These are phyloP conservation scores for Porites cylindrica DNA, from an alignment of 92 coral and sea anemone species.

Conservation along the genomic window DNA sequence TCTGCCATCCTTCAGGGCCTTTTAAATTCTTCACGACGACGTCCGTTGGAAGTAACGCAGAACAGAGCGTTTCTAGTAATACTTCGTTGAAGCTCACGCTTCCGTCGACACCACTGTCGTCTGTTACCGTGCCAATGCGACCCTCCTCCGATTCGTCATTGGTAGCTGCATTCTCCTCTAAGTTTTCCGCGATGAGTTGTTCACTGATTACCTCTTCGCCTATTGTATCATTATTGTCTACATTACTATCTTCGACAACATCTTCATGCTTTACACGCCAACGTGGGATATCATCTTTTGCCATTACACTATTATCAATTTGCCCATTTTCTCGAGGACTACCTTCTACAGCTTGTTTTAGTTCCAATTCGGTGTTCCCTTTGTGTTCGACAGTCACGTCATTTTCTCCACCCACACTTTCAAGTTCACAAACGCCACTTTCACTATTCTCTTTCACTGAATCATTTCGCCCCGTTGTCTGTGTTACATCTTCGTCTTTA, in stretches of 20 bases:
- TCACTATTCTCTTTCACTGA: background rate
- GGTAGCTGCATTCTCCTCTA: background rate
- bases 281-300: background rate
- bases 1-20: slow-evolving; percentile 75
- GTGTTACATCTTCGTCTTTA: background rate
- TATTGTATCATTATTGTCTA: background rate
- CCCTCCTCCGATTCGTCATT: background rate
- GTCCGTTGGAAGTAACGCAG: slow-evolving; percentile 81
- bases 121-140: background rate
- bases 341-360: background rate
- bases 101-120: background rate
- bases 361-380: background rate
- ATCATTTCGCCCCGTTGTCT: background rate
- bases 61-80: slow-evolving; percentile 67
- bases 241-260: background rate
- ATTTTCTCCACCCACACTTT: background rate
- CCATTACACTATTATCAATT: background rate
- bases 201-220: background rate
- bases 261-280: background rate
- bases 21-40: slow-evolving; percentile 43
- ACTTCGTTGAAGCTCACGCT: slow-evolving; percentile 31
- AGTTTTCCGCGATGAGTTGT: background rate
- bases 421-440: too few relatives aligned
- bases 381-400: background rate
- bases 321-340: background rate